These are phyloP conservation scores for Jordanella pulchra DNA, from an alignment of 2,797 vertebrate species.

Conservation along the genomic window DNA sequence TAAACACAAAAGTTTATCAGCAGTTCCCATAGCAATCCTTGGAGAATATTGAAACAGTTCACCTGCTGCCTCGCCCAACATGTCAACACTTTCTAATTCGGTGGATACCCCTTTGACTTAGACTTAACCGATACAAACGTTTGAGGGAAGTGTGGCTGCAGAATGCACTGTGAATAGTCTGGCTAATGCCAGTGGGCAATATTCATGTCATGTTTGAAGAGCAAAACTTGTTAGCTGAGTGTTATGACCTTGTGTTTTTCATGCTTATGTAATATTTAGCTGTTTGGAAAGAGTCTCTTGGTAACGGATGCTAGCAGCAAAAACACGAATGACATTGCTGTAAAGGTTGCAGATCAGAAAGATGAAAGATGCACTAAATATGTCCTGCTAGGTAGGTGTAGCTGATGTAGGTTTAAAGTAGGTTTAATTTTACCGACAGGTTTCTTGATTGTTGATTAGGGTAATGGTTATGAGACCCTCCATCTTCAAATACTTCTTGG, in stretches of 20 bases:
- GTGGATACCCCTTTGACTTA: background rate
- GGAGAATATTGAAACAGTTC: background rate
- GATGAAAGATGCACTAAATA: background rate
- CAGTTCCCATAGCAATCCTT: background rate
- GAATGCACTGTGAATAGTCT: background rate
- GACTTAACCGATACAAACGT: background rate
- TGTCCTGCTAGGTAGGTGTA: too few relatives aligned
- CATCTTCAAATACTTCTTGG: too few relatives aligned
- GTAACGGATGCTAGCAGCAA: background rate
- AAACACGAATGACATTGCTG: background rate
- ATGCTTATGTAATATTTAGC: background rate
- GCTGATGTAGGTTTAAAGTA: too few relatives aligned
- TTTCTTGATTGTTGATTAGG: background rate
- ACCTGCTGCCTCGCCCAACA: background rate
- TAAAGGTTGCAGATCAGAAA: background rate
- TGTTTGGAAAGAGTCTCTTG: background rate
- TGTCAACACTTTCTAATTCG: background rate
- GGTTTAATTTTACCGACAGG: too few relatives aligned
- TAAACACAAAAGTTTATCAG: background rate
- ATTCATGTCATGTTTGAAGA: background rate
- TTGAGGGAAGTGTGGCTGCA: background rate
- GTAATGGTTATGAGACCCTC: background rate
- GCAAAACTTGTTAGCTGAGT: background rate
- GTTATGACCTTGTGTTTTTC: background rate
- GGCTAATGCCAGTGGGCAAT: background rate